A percentile compares a stretch with the other conserved stretches of the same genome.
These are phyloP conservation scores for Mareca strepera DNA, from an alignment of 2,797 vertebrate genomes.

Conservation along the genomic window DNA sequence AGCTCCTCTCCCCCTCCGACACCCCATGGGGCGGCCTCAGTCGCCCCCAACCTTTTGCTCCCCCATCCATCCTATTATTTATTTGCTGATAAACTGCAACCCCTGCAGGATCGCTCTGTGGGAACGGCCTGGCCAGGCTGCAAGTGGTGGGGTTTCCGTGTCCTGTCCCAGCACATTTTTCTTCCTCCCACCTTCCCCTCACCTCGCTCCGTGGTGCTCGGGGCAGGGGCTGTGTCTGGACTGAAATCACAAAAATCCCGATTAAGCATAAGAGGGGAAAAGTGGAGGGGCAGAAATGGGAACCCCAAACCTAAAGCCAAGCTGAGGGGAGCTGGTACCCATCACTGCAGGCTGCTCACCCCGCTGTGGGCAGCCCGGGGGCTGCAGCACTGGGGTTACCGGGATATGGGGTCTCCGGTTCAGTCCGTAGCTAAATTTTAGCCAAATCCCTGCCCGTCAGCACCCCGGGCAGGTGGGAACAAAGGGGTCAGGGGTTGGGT, in stretches of 20 bases:
- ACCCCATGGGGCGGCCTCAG: background rate
- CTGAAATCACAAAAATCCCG: background rate
- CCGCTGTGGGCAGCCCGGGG: background rate
- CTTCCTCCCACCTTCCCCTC: background rate
- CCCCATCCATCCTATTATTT: background rate
- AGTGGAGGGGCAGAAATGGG: background rate
- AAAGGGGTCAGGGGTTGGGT: background rate
- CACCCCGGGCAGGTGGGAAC: too few species aligned
- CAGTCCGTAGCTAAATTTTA: background rate
- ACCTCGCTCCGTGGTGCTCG: background rate
- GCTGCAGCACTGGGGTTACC: background rate
- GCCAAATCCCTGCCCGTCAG: too few species aligned
- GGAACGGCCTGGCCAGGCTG: background rate
- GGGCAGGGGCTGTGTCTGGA: background rate
- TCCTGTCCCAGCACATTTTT: background rate
- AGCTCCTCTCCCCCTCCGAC: background rate
- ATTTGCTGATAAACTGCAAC: background rate
- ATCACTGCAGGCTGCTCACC: background rate
- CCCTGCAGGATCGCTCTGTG: background rate
- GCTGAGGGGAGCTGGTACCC: background rate
- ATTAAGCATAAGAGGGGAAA: background rate
- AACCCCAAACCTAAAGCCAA: background rate
- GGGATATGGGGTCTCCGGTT: background rate
- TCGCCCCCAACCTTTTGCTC: background rate
- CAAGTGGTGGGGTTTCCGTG: background rate